Percentiles rank a stretch among this genome's conserved stretches.
phyloP scores from a whole-genome alignment of 2,888 invertebrate species.

The Chouioia cunea region DNA sequence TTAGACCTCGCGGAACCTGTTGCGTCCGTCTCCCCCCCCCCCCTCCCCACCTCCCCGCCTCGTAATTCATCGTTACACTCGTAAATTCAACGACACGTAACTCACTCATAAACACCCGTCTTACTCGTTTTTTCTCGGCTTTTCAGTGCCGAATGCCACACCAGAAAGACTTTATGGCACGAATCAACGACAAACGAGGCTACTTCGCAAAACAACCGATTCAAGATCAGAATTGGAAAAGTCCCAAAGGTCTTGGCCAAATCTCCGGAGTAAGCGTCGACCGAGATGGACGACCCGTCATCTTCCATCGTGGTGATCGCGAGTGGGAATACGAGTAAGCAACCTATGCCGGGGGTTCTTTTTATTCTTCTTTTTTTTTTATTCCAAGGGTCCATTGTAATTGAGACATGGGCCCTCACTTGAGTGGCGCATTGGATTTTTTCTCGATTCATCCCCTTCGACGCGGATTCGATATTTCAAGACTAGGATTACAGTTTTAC shows the following conservation, averaged over 20 bases:
- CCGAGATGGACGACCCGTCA: constrained; percentile 81
- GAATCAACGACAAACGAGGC: neutral
- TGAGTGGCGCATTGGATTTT: neutral
- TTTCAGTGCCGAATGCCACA: constrained; percentile 38
- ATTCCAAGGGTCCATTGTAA: no score
- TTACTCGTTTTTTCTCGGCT: neutral
- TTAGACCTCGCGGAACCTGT: neutral
- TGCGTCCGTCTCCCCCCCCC: neutral
- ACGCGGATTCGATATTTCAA: neutral
- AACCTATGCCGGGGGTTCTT: neutral
- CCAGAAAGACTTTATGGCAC: constrained; percentile 2
- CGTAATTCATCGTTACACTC: neutral
- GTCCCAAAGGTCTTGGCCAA: constrained; percentile 78
- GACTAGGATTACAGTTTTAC: no score
- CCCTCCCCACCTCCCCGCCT: neutral
- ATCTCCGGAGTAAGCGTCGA: constrained; percentile 89
- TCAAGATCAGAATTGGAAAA: constrained; percentile 55
- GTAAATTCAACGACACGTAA: neutral
- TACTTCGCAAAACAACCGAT: constrained; percentile 48
- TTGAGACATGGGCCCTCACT: no score
- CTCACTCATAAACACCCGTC: neutral
- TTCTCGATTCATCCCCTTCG: neutral
- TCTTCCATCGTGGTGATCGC: constrained; percentile 86
- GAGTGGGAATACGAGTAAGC: constrained; percentile 82
- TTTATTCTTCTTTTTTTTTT: neutral